Evolutionary conservation across 2,113 vertebrate genomes (phyloP).

Genomic region (Caranx melampygus): DNA sequence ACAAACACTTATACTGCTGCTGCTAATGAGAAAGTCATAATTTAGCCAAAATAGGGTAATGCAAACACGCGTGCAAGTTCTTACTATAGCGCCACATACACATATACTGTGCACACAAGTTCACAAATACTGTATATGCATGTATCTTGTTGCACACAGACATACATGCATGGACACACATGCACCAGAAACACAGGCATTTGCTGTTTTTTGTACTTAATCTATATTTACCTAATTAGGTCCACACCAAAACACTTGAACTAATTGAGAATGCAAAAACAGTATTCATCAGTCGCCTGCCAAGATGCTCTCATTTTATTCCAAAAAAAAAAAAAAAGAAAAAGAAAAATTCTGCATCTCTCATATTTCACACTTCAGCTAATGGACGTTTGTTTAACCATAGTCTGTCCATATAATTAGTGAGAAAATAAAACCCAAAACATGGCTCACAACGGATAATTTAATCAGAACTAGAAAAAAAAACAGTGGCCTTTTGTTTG

Average conservation of each 20-base stretch:
- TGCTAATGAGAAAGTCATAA: conserved; percentile 71
- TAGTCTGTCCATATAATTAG: conserved; percentile 11
- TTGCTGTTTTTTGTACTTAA: conserved; percentile 1
- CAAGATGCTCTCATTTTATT: conserved; percentile 29
- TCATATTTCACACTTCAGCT: conserved; percentile 20
- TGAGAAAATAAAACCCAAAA: background rate
- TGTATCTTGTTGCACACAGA: background rate
- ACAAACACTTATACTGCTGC: conserved; percentile 69
- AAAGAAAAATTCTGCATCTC: conserved; percentile 17
- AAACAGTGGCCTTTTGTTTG: conserved; percentile 3
- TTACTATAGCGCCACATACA: background rate
- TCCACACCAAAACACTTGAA: conserved; percentile 16
- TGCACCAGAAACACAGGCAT: background rate
- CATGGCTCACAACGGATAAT: background rate
- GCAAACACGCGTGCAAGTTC: conserved; percentile 20
- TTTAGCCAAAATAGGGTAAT: conserved; percentile 58
- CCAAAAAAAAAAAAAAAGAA: background rate
- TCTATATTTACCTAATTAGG: conserved; percentile 47
- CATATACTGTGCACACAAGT: conserved; percentile 10
- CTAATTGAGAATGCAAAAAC: conserved; percentile 38
- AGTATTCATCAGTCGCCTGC: conserved; percentile 22
- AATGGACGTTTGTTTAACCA: conserved; percentile 36
- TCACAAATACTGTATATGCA: conserved; percentile 5
- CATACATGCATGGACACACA: background rate
- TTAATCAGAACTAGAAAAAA: background rate